Evolutionary conservation across 2,888 invertebrate species (phyloP).

Genomic region (Lycaena phlaeas): DNA sequence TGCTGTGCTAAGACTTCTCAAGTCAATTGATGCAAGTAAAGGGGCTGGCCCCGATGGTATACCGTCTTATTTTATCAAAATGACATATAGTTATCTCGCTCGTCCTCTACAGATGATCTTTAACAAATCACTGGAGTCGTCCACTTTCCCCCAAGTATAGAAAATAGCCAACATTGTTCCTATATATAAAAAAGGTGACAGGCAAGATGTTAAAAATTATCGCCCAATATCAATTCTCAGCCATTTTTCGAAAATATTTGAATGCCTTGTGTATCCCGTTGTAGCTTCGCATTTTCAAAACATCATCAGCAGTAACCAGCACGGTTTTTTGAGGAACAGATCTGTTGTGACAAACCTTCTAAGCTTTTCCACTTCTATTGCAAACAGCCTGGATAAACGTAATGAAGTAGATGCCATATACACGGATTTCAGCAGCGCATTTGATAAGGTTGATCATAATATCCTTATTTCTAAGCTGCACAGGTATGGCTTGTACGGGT

Average conservation of each 20-base stretch:
- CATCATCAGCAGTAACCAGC: too few relatives aligned
- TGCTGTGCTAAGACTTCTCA: not conserved
- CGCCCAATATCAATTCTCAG: too few relatives aligned
- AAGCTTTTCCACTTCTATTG: not conserved
- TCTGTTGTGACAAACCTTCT: conserved; percentile 8
- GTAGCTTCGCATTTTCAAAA: conserved; percentile 2
- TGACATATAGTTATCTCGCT: conserved; percentile 6
- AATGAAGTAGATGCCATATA: conserved; percentile 12
- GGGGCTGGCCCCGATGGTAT: too few relatives aligned
- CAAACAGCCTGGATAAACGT: too few relatives aligned
- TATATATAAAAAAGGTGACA: conserved; percentile 11
- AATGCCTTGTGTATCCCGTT: too few relatives aligned
- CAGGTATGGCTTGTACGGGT: not conserved
- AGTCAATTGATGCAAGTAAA: too few relatives aligned
- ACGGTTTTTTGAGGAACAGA: conserved; percentile 11
- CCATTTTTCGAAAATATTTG: too few relatives aligned
- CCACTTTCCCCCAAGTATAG: conserved; percentile 9
- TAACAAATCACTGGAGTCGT: conserved; percentile 9
- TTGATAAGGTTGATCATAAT: conserved; percentile 11
- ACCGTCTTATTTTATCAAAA: conserved; percentile 11
- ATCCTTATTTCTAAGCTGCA: not conserved
- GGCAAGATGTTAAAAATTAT: conserved; percentile 10
- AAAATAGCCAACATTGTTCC: conserved; percentile 12
- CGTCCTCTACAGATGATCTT: conserved; percentile 11
- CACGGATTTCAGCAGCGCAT: conserved; percentile 12